Evolutionary conservation across 1,140 invertebrate species (phyloP), one percentile per base, ranked within the genome.

Genomic region (Marisa cornuarietis): DNA sequence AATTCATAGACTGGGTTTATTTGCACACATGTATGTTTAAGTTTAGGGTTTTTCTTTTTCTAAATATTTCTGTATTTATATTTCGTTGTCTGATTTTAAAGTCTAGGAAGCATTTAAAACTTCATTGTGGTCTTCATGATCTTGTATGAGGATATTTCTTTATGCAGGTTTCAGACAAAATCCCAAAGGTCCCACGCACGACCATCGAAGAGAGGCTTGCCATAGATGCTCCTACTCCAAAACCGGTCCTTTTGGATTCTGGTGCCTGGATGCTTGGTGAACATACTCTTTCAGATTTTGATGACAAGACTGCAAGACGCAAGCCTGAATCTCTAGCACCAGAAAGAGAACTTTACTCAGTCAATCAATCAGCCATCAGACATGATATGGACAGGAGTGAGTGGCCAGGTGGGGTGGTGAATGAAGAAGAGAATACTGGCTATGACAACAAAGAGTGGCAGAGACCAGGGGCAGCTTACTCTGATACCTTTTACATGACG

Each of bases 401-500:
- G 69, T 71, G 82, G 42, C 61, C 71, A 51, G 78, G 66, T 61
- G 71, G 63, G 10, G 73, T 65, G 20, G 69, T 76, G 54, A 78
- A 79, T 79, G 73, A 76, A 26, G 75, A 78, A 49, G 68, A 79
- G 31, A 61, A 78, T 24, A 74, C 81, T 58, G 31, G 51, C 13
- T 63, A 58, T 8, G 5, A 58, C 54, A 14, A 26, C 22, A 78
- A 26, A 74, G 62, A 74, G 10, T 54, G 78, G 68, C 72, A 54
- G 63, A 62, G n/a, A 31, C 71, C 71, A 42, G 52, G 75, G 22
- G 71, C 81, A 69, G 77, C 71, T 72, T 78, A 83, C 62, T 83
- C 81, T 58, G 83, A 85, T 69, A 82, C 88, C 18, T 90, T 90
- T 84, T 90, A 90, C 75, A 90, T 90, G 89, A 90, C 89, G 31